Evolutionary conservation across 2,797 vertebrate genomes (phyloP).

Genomic region (Micrastur ruficollis): DNA sequence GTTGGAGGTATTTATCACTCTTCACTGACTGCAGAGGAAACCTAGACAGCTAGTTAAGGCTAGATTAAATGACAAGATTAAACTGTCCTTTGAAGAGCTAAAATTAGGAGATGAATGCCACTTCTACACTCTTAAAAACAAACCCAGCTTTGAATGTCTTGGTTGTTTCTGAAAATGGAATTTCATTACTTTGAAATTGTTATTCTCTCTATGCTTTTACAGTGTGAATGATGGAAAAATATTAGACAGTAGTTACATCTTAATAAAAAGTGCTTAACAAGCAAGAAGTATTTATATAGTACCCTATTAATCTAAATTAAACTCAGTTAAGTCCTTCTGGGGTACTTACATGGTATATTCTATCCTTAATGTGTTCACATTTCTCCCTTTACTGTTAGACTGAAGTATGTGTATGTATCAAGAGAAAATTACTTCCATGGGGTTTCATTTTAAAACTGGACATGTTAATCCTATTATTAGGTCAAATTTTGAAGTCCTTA

Average conservation of each 20-base stretch:
- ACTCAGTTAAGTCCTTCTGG: constrained; percentile 39
- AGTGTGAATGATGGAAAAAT: constrained; percentile 33
- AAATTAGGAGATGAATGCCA: neutral
- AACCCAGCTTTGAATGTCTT: neutral
- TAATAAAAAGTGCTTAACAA: constrained; percentile 67
- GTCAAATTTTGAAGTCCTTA: neutral
- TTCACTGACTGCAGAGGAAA: neutral
- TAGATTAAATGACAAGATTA: neutral
- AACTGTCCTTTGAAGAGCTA: neutral
- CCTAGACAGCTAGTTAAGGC: neutral
- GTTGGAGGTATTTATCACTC: neutral
- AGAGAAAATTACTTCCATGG: constrained; percentile 32
- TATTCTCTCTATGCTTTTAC: constrained; percentile 28
- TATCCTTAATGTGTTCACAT: constrained; percentile 38
- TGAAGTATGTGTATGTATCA: constrained; percentile 2
- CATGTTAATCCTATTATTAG: constrained; percentile 20
- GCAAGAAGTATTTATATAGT: constrained; percentile 57
- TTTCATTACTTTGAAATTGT: constrained; percentile 10
- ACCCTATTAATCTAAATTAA: constrained; percentile 65
- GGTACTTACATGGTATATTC: constrained; percentile 30
- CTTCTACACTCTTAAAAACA: neutral
- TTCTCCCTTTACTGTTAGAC: constrained; percentile 24
- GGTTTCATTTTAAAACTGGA: constrained; percentile 20
- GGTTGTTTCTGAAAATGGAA: constrained; percentile 22
- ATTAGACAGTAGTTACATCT: constrained; percentile 42